These are phyloP conservation scores for Paradisaea rubra DNA, from an alignment of 2,113 vertebrate species.

Conservation along the genomic window DNA sequence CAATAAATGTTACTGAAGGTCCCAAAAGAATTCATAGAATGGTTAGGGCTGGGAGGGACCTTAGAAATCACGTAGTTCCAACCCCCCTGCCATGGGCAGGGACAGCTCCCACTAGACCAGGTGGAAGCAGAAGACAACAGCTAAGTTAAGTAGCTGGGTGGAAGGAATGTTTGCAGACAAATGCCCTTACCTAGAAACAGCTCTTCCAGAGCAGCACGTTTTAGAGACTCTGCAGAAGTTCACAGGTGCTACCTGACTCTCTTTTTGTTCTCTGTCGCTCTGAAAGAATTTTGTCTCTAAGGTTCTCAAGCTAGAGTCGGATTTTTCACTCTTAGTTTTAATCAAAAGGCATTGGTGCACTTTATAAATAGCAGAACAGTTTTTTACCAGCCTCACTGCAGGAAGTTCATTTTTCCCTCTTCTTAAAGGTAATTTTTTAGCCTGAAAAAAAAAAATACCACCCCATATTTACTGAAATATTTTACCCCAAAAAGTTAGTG, in stretches of 20 bases:
- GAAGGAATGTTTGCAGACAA: background rate
- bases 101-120: too few species aligned
- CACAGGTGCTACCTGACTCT: background rate
- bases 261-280: background rate
- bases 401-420: background rate
- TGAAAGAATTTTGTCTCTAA: background rate
- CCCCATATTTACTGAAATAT: background rate
- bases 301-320: background rate
- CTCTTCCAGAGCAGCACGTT: background rate
- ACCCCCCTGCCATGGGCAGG: background rate
- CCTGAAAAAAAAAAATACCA: background rate
- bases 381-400: background rate
- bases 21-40: background rate
- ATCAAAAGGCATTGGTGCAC: background rate
- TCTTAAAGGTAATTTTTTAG: background rate
- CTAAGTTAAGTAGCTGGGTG: background rate
- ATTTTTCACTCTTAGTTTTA: background rate
- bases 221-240: background rate
- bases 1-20: background rate
- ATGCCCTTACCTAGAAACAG: background rate
- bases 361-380: background rate
- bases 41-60: background rate
- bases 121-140: background rate
- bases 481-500: background rate
- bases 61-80: background rate